Percentiles rank a stretch among this genome's conserved stretches.
phyloP scores from a whole-genome alignment of 2,888 invertebrate species.

The Clistopyga incitator region DNA sequence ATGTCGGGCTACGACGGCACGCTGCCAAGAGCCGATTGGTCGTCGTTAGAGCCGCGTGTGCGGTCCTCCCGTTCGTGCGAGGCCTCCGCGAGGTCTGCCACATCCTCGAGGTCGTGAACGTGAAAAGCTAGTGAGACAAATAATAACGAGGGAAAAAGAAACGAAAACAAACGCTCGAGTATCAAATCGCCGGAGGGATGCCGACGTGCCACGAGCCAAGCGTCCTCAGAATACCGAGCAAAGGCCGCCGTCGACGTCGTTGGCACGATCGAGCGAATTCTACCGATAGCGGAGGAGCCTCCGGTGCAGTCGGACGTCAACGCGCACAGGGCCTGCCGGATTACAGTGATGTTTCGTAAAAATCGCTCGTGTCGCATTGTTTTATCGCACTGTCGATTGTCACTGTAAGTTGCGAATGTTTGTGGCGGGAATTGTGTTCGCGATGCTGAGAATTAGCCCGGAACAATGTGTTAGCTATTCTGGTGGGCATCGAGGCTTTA shows the following conservation, averaged over 20 bases:
- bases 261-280: slow-evolving; percentile 61
- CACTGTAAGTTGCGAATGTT: background rate
- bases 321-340: background rate
- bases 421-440: slow-evolving; percentile 4
- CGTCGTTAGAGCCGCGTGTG: slow-evolving; percentile 71
- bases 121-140: slow-evolving; percentile 8
- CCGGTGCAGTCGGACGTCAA: slow-evolving; percentile 12
- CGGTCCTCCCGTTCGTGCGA: slow-evolving; percentile 65
- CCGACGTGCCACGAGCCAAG: slow-evolving; percentile 62
- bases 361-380: background rate
- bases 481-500: slow-evolving; percentile 47
- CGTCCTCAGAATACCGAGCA: slow-evolving; percentile 43
- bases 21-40: slow-evolving; percentile 73
- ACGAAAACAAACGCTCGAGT: background rate
- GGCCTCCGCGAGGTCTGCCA: slow-evolving; percentile 53
- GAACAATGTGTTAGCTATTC: slow-evolving; percentile 37
- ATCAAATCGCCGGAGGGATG: slow-evolving; percentile 51
- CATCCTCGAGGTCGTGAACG: slow-evolving; percentile 41
- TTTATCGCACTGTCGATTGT: background rate
- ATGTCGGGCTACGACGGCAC: slow-evolving; percentile 74
- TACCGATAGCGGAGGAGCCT: slow-evolving; percentile 44
- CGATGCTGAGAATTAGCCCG: slow-evolving; percentile 34
- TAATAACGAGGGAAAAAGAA: slow-evolving; percentile 7
- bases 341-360: slow-evolving; percentile 41
- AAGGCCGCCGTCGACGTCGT: slow-evolving; percentile 68